Evolutionary conservation across 1,140 invertebrate genomes (phyloP).

Genomic region (Sycophaga agraensis): DNA sequence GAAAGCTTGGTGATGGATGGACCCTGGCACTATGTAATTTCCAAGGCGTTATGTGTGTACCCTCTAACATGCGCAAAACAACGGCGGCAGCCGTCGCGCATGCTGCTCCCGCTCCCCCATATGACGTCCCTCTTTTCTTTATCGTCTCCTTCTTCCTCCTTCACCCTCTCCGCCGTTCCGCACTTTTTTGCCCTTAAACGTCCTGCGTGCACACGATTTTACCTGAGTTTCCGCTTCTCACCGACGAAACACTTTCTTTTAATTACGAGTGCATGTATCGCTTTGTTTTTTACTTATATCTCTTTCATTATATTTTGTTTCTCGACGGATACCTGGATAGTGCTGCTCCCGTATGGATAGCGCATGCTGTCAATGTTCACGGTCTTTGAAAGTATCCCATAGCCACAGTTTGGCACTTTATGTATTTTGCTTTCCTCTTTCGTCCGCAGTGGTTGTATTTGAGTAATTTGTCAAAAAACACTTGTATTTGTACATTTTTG

Average conservation of each 20-base stretch:
- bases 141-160: slow-evolving; percentile 22
- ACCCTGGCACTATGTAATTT: slow-evolving; percentile 55
- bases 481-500: too few species aligned
- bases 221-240: slow-evolving; percentile 10
- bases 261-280: too few species aligned
- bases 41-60: slow-evolving; percentile 54
- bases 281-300: too few species aligned
- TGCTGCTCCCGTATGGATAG: too few species aligned
- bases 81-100: background rate
- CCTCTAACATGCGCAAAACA: slow-evolving; percentile 45
- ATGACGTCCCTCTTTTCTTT: slow-evolving; percentile 32
- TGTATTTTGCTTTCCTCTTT: too few species aligned
- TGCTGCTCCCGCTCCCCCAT: slow-evolving; percentile 15
- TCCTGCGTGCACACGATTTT: background rate
- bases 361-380: too few species aligned
- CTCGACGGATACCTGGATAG: too few species aligned
- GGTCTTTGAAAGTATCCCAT: too few species aligned
- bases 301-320: too few species aligned
- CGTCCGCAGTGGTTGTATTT: too few species aligned
- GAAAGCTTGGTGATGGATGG: slow-evolving; percentile 50
- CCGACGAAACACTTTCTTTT: slow-evolving; percentile 3
- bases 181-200: background rate
- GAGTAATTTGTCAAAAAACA: too few species aligned
- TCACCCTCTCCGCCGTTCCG: background rate
- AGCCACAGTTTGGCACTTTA: too few species aligned